Conservation (phyloP, 2,113 vertebrate species). For the Hydropotes inermis region DNA sequence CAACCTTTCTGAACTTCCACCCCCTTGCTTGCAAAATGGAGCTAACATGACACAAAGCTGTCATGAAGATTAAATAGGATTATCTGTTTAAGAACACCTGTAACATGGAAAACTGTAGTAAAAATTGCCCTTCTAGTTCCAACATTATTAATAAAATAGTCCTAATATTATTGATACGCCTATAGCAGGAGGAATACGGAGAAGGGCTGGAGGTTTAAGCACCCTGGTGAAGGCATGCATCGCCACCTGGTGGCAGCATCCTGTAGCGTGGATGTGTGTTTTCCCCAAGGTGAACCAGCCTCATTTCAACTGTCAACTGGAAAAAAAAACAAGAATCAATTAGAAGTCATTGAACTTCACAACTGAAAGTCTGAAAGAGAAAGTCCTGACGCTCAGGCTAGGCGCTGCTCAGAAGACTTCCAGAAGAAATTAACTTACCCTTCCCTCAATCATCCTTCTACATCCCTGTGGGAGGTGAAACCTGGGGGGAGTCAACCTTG, state of each 20-base stretch:
- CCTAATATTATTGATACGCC: not conserved
- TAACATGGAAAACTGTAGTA: rapidly evolving
- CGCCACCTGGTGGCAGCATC: not conserved
- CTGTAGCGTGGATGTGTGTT: rapidly evolving
- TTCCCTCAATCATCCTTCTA: not conserved
- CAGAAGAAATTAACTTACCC: rapidly evolving
- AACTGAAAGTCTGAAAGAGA: rapidly evolving
- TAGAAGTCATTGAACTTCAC: rapidly evolving
- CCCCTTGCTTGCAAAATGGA: not conserved
- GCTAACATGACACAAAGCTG: too few species aligned
- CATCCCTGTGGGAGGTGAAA: rapidly evolving
- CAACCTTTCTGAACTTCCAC: rapidly evolving
- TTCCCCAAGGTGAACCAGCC: not conserved
- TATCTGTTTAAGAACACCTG: too few species aligned
- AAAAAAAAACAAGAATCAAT: not conserved
- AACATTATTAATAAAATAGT: too few species aligned
- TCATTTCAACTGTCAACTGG: not conserved
- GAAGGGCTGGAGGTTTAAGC: rapidly evolving
- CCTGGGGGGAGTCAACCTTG: too few species aligned
- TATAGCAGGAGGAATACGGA: rapidly evolving
- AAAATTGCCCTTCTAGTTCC: not conserved
- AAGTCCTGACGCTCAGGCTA: rapidly evolving
- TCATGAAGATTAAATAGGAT: rapidly evolving
- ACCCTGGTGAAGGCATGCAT: not conserved
- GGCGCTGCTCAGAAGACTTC: not conserved